Conservation (phyloP, 2,113 vertebrate genomes). For the Numida meleagris region DNA sequence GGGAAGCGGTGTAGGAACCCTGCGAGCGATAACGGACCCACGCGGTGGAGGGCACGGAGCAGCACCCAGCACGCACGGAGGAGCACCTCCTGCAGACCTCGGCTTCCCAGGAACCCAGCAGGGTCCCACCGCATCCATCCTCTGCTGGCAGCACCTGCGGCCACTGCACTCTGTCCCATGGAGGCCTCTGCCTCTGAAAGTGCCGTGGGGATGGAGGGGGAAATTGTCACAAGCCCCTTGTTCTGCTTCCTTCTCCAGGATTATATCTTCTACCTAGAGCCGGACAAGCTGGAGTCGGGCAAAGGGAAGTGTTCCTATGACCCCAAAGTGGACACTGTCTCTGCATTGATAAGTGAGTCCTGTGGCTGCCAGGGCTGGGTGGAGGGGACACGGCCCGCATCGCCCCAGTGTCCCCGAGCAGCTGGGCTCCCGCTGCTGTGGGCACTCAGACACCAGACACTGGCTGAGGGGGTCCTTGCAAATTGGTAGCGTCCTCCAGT, state of each 20-base stretch:
- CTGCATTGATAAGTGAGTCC: constrained; percentile 95
- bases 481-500: neutral
- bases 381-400: neutral
- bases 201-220: neutral
- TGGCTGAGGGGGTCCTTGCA: neutral
- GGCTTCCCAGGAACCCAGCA: neutral
- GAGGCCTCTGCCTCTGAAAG: neutral
- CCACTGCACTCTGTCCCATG: neutral
- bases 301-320: constrained; percentile 98
- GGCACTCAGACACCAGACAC: neutral
- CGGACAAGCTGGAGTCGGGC: constrained; percentile 95
- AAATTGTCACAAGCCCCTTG: neutral
- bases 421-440: neutral
- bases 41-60: neutral
- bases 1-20: neutral
- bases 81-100: neutral
- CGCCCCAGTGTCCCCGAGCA: neutral
- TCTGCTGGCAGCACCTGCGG: neutral
- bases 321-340: constrained; percentile 97
- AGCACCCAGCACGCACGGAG: neutral
- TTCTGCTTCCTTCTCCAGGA: constrained; percentile 81
- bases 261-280: constrained; percentile 96
- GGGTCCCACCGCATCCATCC: rapidly evolving
- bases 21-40: neutral
- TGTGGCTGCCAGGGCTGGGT: neutral